These are phyloP conservation scores for Bellardia bayeri DNA, from an alignment of 2,888 invertebrate genomes.

Conservation along the genomic window DNA sequence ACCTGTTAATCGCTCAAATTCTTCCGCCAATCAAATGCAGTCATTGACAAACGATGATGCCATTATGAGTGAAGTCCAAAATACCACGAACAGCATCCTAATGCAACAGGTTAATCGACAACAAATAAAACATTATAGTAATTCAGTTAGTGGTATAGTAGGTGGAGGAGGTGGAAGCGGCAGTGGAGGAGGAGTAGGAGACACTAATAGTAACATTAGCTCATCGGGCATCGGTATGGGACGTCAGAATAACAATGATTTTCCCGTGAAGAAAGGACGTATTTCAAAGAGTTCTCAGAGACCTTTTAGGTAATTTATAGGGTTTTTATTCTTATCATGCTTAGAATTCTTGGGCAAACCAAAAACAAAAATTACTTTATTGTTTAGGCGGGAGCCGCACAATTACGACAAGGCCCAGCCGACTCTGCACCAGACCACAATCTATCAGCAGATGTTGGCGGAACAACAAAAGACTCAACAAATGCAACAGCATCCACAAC, in stretches of 20 bases:
- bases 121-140: constrained; percentile 68
- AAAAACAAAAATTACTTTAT: constrained; percentile 66
- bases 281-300: constrained; percentile 81
- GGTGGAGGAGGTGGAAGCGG: constrained; percentile 18
- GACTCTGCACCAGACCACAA: constrained; percentile 84
- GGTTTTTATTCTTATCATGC: constrained; percentile 58
- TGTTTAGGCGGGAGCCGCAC: constrained; percentile 83
- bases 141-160: constrained; percentile 50
- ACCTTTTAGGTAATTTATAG: constrained; percentile 77
- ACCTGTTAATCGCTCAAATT: constrained; percentile 56
- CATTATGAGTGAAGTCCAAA: constrained; percentile 68
- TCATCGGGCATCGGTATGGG: constrained; percentile 44
- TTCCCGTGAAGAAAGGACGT: constrained; percentile 82
- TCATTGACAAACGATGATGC: constrained; percentile 62
- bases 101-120: constrained; percentile 70
- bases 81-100: constrained; percentile 41
- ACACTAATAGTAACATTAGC: constrained; percentile 37
- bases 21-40: constrained; percentile 42
- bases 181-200: constrained; percentile 6
- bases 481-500: constrained; percentile 76
- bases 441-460: constrained; percentile 84
- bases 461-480: constrained; percentile 81
- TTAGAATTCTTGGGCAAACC: constrained; percentile 56
- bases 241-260: constrained; percentile 73
- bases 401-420: constrained; percentile 84